Percentiles rank a stretch among this genome's conserved stretches.
Conservation (phyloP, 2,888 invertebrate genomes). For the Seira sanloemensis region DNA sequence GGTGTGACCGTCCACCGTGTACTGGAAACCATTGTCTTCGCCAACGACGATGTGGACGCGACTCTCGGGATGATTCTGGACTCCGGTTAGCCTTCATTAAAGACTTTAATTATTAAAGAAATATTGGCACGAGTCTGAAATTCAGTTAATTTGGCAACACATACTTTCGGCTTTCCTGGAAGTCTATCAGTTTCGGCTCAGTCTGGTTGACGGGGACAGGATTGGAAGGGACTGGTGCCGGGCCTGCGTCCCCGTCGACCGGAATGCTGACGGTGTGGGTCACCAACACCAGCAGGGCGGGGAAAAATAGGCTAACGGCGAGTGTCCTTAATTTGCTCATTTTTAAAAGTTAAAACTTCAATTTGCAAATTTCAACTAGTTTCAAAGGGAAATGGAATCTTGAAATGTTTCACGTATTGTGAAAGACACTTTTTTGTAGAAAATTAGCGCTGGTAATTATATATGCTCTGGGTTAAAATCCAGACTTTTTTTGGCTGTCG, state of each 20-base stretch:
- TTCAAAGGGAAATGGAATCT: not conserved
- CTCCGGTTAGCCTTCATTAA: not conserved
- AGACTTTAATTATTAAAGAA: not conserved
- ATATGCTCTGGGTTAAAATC: slow-evolving; percentile 47
- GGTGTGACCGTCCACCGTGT: slow-evolving; percentile 63
- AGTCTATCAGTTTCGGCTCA: slow-evolving; percentile 47
- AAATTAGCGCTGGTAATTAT: not conserved
- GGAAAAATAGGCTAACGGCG: not conserved
- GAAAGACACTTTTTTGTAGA: not conserved
- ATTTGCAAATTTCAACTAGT: not conserved
- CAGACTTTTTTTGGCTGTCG: slow-evolving; percentile 4
- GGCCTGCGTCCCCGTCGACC: not conserved
- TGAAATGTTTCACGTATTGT: not conserved
- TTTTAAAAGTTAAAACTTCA: not conserved
- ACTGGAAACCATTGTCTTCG: slow-evolving; percentile 65
- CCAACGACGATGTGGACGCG: slow-evolving; percentile 67
- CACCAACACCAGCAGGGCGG: not conserved
- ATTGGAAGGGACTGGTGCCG: not conserved
- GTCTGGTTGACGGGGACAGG: slow-evolving; percentile 34
- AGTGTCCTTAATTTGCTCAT: not conserved
- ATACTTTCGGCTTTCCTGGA: slow-evolving; percentile 47
- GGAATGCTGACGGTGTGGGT: slow-evolving; percentile 13
- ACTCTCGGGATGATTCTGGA: slow-evolving; percentile 47
- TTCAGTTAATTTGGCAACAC: too few species aligned
- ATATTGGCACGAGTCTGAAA: too few species aligned